Percentiles rank a stretch among this genome's conserved stretches.
These are phyloP conservation scores for Ennomos quercinarius DNA, from an alignment of 2,888 invertebrate species.

Conservation along the genomic window DNA sequence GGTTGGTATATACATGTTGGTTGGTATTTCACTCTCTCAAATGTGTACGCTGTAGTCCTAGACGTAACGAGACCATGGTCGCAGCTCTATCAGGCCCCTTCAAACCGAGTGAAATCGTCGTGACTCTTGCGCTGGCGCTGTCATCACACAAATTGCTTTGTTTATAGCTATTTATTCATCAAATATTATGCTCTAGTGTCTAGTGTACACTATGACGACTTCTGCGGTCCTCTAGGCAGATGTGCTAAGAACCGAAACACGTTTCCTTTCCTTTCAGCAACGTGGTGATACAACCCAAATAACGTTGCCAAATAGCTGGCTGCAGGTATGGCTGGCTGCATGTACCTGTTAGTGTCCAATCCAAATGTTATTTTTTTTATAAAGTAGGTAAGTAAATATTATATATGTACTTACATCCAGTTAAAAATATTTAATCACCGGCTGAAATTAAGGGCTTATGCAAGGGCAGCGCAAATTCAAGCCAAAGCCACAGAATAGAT, in stretches of 20 bases:
- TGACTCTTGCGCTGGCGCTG: slow-evolving; percentile 50
- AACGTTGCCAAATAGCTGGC: neutral
- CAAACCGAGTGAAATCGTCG: slow-evolving; percentile 25
- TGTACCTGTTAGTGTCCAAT: neutral
- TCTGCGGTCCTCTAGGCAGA: slow-evolving; percentile 34
- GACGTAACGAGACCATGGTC: slow-evolving; percentile 12
- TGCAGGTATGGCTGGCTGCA: neutral
- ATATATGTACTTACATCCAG: neutral
- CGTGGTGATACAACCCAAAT: slow-evolving; percentile 6
- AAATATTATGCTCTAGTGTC: slow-evolving; percentile 45
- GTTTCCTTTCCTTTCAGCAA: slow-evolving; percentile 10
- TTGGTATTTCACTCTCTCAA: too few relatives aligned
- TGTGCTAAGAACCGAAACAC: slow-evolving; percentile 28
- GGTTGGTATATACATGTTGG: too few relatives aligned
- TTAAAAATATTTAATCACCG: slow-evolving; percentile 11
- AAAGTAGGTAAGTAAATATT: neutral
- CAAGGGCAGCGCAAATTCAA: too few relatives aligned
- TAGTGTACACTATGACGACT: too few relatives aligned
- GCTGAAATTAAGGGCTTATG: slow-evolving; percentile 32
- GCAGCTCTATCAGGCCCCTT: slow-evolving; percentile 12
- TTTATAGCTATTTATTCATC: slow-evolving; percentile 63
- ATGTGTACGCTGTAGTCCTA: slow-evolving; percentile 2
- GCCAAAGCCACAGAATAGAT: too few relatives aligned
- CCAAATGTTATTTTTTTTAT: neutral
- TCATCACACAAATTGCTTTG: slow-evolving; percentile 64